Evolutionary conservation across 2,888 invertebrate species (phyloP).

Genomic region (Caradrina clavipalpis): DNA sequence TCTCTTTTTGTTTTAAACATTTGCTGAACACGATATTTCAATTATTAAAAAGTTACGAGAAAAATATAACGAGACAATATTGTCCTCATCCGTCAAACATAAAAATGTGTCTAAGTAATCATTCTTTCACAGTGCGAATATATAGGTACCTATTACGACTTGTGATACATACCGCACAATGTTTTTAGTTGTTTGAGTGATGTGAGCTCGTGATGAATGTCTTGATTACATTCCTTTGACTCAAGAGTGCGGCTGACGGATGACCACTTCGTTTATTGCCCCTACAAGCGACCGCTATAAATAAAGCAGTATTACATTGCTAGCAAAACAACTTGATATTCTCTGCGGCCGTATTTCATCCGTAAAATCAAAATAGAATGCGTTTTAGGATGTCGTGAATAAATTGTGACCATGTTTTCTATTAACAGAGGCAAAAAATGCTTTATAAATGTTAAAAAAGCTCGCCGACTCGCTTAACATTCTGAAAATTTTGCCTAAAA

Average conservation of each 20-base stretch:
- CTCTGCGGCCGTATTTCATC: slow-evolving; percentile 43
- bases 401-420: slow-evolving; percentile 51
- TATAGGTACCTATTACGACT: slow-evolving; percentile 17
- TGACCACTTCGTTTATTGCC: slow-evolving; percentile 83
- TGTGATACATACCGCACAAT: slow-evolving; percentile 49
- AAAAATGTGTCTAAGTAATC: slow-evolving; percentile 70
- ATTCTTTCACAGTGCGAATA: slow-evolving; percentile 67
- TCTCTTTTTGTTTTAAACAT: slow-evolving; percentile 46
- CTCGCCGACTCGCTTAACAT: slow-evolving; percentile 21
- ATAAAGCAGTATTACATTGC: slow-evolving; percentile 74
- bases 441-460: slow-evolving; percentile 36
- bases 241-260: slow-evolving; percentile 79
- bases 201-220: slow-evolving; percentile 80
- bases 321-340: slow-evolving; percentile 64
- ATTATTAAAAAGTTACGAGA: slow-evolving; percentile 54
- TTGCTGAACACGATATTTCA: slow-evolving; percentile 44
- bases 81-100: slow-evolving; percentile 73
- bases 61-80: slow-evolving; percentile 61
- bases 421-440: slow-evolving; percentile 46
- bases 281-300: slow-evolving; percentile 72
- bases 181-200: slow-evolving; percentile 72
- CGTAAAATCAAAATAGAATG: slow-evolving; percentile 54
- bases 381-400: slow-evolving; percentile 50
- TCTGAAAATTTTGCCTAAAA: slow-evolving; percentile 40
- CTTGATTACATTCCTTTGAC: slow-evolving; percentile 85